Base-by-base conservation (phyloP, 1,140 invertebrate genomes). In the Nomia melanderi region DNA sequence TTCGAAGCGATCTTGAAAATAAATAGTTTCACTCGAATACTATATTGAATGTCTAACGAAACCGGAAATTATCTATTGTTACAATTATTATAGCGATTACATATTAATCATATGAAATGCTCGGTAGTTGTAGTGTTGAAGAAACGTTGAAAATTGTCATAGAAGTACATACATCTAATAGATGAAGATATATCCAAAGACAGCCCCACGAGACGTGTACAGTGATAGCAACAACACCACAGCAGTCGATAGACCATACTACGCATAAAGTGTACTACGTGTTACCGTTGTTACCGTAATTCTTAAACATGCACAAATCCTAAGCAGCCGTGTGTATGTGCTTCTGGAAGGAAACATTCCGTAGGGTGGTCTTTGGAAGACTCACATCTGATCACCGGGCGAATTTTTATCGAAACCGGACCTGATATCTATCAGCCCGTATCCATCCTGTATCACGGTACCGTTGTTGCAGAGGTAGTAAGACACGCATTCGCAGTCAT, bases 391-490 rank as follows among this genome's bases (percentile, higher is more conserved):
- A 1, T 23, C 4, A 1, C n/a, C 47, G 4, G 53, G 1, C 7
- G 5, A 23, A 31, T 64, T 60, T n/a, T 63, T 56, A 41, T n/a
- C 53, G 66, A 77, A 84, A 71, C 33, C 81, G 39, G 81, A 94
- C 93, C 95, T 94, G 41, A 96, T 96, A 88, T 97, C 96, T 76
- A 97, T 96, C 33, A 97, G 91, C 39, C 95, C 95, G 25, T 93
- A 88, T 5, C 96, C 96, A 85, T 97, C 94, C 0, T 93, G 94
- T 56, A 95, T 93, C 29, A 97, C 94, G 0, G 93, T 93, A 1
- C 93, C 93, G 65, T 95, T 93, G 25, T 93, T 93, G 75, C 96
- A 97, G 17, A 95, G 93, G 86, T 95, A 96, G 86, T 96, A 97
- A 0, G 93, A 93, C 0, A 95, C 94, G 81, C 94, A 95, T 65